A percentile compares a stretch with the other conserved stretches of the same genome.
These are phyloP conservation scores for Agrypnus murinus DNA, from an alignment of 2,888 invertebrate genomes.

Conservation along the genomic window DNA sequence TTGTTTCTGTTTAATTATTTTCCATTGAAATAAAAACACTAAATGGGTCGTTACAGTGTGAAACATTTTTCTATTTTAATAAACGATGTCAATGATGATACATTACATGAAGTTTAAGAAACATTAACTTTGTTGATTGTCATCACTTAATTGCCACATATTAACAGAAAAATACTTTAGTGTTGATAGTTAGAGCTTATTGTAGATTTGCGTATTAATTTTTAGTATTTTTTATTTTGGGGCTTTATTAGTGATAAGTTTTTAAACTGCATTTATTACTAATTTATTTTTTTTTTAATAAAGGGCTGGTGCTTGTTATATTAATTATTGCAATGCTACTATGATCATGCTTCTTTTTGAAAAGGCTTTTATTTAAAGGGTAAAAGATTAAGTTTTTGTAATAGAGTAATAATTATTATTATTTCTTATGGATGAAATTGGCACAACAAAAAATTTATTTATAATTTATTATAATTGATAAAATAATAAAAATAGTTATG, in stretches of 20 bases:
- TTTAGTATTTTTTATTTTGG: background rate
- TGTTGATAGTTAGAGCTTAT: background rate
- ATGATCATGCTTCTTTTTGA: no score
- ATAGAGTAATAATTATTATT: no score
- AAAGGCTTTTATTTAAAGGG: no score
- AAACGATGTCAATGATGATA: background rate
- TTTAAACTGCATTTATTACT: no score
- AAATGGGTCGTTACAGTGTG: constrained; percentile 65
- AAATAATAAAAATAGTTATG: background rate
- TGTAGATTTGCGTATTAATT: background rate
- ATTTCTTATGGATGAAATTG: background rate
- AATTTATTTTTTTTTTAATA: no score
- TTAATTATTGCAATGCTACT: no score
- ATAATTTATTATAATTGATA: background rate
- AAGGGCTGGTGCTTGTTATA: no score
- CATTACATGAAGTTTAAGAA: background rate
- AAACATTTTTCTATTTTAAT: constrained; percentile 61
- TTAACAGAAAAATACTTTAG: background rate
- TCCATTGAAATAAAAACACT: no score
- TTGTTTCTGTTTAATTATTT: background rate
- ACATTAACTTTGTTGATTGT: background rate
- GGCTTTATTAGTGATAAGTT: background rate
- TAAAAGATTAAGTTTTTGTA: no score
- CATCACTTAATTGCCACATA: background rate
- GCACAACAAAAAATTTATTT: constrained; percentile 21